These are phyloP conservation scores for Galeopsomyia nigrocyanea DNA, from an alignment of 2,888 invertebrate genomes.

Conservation along the genomic window DNA sequence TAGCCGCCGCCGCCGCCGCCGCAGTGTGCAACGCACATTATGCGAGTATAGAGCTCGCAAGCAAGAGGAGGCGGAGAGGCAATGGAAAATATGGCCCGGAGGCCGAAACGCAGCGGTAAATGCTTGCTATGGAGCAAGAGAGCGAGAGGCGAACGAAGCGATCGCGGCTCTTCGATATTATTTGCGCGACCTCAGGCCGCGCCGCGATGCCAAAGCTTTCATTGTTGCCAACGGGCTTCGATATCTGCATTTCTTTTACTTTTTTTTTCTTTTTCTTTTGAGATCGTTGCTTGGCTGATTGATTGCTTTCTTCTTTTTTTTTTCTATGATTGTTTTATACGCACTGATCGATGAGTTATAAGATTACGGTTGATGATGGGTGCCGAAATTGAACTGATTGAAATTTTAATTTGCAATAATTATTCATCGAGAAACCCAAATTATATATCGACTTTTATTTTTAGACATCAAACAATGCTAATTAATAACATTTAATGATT, in stretches of 20 bases:
- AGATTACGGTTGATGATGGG: too few species aligned
- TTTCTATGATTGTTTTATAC: too few species aligned
- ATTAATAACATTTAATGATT: too few species aligned
- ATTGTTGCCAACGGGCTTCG: background rate
- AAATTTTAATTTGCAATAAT: too few species aligned
- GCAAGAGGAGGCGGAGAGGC: conserved; percentile 23
- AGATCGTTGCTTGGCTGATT: background rate
- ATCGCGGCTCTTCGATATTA: conserved; percentile 32
- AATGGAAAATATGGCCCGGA: conserved; percentile 42
- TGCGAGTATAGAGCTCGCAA: conserved; percentile 11
- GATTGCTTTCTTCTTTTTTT: too few species aligned
- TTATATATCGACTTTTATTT: too few species aligned
- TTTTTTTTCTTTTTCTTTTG: background rate
- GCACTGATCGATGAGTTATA: too few species aligned
- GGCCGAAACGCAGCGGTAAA: conserved; percentile 10
- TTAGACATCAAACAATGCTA: too few species aligned
- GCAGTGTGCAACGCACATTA: background rate
- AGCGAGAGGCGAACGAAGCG: background rate
- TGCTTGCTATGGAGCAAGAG: conserved; percentile 7
- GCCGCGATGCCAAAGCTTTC: conserved; percentile 9
- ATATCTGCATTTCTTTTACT: background rate
- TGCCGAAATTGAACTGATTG: too few species aligned
- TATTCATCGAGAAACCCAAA: too few species aligned
- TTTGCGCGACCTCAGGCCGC: conserved; percentile 5
- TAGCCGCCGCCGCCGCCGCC: background rate